A percentile compares a stretch with the other conserved stretches of the same genome.
These are phyloP conservation scores for Ostrea denselamellosa DNA, from an alignment of 1,140 invertebrate genomes.

Conservation along the genomic window DNA sequence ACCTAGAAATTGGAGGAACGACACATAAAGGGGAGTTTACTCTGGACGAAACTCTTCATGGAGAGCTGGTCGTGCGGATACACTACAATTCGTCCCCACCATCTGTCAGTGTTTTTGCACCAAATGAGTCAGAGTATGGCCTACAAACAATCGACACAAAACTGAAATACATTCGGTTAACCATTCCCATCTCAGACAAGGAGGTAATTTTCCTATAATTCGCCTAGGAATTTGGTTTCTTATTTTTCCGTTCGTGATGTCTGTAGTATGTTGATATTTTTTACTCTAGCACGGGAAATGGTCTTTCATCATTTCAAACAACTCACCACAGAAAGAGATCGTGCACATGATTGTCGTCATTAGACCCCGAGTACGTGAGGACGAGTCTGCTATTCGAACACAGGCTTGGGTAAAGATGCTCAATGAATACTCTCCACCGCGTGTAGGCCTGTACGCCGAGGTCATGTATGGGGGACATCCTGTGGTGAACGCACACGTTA, in stretches of 20 bases:
- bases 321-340: neutral
- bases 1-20: neutral
- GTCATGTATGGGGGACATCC: constrained; percentile 69
- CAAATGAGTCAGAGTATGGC: neutral
- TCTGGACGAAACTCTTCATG: neutral
- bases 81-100: neutral
- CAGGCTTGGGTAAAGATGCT: constrained; percentile 43
- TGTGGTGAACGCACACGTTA: constrained; percentile 70
- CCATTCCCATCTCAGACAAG: neutral
- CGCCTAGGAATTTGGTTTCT: no score
- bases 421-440: constrained; percentile 56
- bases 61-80: neutral
- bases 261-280: neutral
- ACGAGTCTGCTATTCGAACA: neutral
- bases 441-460: constrained; percentile 73
- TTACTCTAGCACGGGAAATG: neutral
- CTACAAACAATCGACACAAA: neutral
- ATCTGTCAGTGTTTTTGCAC: neutral
- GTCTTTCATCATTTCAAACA: neutral
- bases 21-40: neutral
- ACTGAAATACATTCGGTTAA: neutral
- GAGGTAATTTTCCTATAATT: neutral
- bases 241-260: neutral
- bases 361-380: neutral
- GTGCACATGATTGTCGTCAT: neutral